Base-by-base conservation (phyloP, 2,113 vertebrate genomes). In the Meriones unguiculatus region DNA sequence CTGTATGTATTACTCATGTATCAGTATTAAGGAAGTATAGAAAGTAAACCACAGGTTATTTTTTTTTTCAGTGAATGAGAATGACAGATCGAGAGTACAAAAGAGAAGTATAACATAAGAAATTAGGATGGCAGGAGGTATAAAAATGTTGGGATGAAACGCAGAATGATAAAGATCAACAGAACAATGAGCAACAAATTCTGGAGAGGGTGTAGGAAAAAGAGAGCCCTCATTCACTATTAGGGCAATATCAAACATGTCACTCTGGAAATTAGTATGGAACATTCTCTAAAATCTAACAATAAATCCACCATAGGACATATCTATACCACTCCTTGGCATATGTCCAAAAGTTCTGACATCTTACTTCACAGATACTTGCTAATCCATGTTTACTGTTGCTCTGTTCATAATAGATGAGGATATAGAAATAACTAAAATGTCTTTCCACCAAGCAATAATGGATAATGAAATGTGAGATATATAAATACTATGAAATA, bases 11-110 rank as follows among this genome's bases (percentile, higher is more conserved):
- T n/a, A 89, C 64, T 32, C 32, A 77, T 28, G 10, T 69, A 93
- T 38, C 50, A 62, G 18, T 50, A 62, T 69, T 90, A 70, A 11
- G 5, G 24, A 93, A 28, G 38, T 14, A 77, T 24, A 92, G 54
- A 91, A 93, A 80, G 59, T 72, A 57, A 73, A n/a, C 13, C 52
- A 94, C 86, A 3, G 77, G 70, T 7, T 87, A 35, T 46, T 59
- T 94, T 20, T 94, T 20, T 77, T 7, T 84, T 95, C 69, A 92
- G 17, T 89, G n/a, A 92, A 70, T 85, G 82, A 80, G 32, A 93
- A 24, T 35, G 90, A 93, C 14, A 85, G 20, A 75, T 73, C 75
- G 88, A 75, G 25, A 94, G 59, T 38, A 91, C 75, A 86, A 92
- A 22, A 59, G 59, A 89, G n/a, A 32, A 30, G 4, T 67, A 70